Evolutionary conservation across 1,140 invertebrate genomes (phyloP).

Genomic region (Ditylenchus dipsaci): DNA sequence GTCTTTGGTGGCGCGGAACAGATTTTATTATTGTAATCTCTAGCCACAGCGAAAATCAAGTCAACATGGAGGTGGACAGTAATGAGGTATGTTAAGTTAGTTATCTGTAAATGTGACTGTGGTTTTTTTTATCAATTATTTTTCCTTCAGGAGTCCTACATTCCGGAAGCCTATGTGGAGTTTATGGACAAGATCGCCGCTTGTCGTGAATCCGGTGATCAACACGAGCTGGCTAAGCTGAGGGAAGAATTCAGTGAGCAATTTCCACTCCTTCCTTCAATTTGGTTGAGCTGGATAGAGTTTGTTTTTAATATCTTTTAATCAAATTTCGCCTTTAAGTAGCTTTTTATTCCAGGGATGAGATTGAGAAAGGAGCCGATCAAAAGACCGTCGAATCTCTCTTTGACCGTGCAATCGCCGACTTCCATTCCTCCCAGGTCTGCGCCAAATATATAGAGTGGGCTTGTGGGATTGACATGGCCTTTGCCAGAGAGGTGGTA

Average conservation of each 20-base stretch:
- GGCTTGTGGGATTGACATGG: not conserved
- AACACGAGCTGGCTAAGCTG: not conserved
- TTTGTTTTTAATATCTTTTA: conserved; percentile 16
- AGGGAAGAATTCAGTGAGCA: conserved; percentile 8
- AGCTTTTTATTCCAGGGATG: conserved; percentile 13
- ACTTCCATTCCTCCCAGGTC: conserved; percentile 9
- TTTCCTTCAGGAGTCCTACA: conserved; percentile 4
- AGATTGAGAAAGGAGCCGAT: conserved; percentile 13
- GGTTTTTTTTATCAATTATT: not conserved
- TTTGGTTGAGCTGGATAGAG: conserved; percentile 22
- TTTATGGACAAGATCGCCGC: not conserved
- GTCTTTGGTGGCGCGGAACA: too few species aligned
- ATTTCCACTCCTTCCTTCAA: conserved; percentile 9
- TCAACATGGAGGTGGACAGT: not conserved
- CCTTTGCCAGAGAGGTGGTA: not conserved
- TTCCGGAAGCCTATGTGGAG: conserved; percentile 1
- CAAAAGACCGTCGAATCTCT: conserved; percentile 3
- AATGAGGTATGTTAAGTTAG: not conserved
- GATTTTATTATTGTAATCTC: too few species aligned
- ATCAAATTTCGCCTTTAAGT: not conserved
- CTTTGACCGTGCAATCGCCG: conserved; percentile 14
- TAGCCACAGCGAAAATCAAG: not conserved
- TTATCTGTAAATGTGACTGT: not conserved
- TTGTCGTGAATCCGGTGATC: not conserved
- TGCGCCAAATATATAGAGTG: conserved; percentile 3